Evolutionary conservation across 2,797 vertebrate species (phyloP).

Genomic region (Scolopax rusticola): DNA sequence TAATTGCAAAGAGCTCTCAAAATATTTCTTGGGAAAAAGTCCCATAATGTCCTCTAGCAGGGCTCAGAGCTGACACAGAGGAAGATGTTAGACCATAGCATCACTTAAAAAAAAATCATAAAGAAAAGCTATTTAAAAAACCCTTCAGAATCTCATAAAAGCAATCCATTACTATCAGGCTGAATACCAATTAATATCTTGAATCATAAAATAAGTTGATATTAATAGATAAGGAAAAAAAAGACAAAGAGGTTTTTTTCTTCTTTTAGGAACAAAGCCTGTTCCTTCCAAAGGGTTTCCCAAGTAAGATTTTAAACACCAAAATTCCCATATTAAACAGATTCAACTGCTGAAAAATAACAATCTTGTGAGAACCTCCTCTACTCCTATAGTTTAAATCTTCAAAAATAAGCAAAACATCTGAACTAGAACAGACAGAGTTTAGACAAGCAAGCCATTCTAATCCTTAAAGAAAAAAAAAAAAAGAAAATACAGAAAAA

Average conservation of each 20-base stretch:
- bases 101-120: background rate
- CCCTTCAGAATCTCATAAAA: background rate
- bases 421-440: background rate
- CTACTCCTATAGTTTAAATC: background rate
- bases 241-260: background rate
- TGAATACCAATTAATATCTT: background rate
- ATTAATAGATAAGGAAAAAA: background rate
- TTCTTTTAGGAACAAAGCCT: background rate
- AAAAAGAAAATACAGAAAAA: background rate
- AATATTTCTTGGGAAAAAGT: background rate
- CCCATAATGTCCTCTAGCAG: background rate
- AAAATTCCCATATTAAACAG: background rate
- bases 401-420: background rate
- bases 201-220: background rate
- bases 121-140: background rate
- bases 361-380: background rate
- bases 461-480: background rate
- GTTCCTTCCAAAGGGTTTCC: background rate
- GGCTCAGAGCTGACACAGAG: background rate
- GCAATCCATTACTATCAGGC: background rate
- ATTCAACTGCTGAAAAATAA: background rate
- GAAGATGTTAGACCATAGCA: background rate
- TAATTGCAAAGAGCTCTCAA: background rate
- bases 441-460: background rate
- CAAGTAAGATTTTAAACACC: background rate